Base-by-base conservation (phyloP, 2,113 vertebrate genomes). In the Glareola pratincola region DNA sequence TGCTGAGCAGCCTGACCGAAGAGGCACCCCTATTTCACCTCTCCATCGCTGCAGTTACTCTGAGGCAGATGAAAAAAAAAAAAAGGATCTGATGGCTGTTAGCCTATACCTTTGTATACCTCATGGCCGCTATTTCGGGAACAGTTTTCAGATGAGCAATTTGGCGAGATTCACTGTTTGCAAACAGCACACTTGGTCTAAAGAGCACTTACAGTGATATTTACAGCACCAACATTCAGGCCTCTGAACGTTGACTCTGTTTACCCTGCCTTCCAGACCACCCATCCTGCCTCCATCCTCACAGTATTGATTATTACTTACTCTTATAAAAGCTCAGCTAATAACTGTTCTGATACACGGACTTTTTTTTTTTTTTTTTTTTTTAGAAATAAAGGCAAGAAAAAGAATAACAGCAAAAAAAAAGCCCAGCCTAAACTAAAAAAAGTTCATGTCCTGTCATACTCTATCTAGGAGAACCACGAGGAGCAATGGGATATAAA, bases 181-280 rank as follows among this genome's bases (percentile, higher is more conserved):
- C 64, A 66, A 93, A 90, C 79, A 53, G 59, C 92, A 76, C 53
- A 34, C 76, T 94, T 80, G 64, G 27, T 50, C 66, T 57, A 54
- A 87, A 43, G 68, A 53, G 39, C 36, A 50, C n/a, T 92, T 94
- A 43, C 24, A 71, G 22, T n/a, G 22, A 78, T 74, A 41, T 71
- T 54, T 87, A 48, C 34, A 57, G 54, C 34, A 75, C 17, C 68
- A 75, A 45, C 3, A 3, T 56, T 83, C 71, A 79, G 77, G 43
- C 62, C 39, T 39, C 39, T 39, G 39, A 39, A 39, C 39, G 39
- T 11, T 39, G n/a, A 83, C 50, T 79, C 60, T 51, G 59, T 83
- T 96, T 87, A 96, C 74, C 22, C 84, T 48, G 41, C 66, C 86
- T 83, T 54, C 76, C 72, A 83, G 96, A 92, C 96, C 97, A 97